phyloP scores from a whole-genome alignment of 2,888 invertebrate genomes.

The Acrobasis suavella region DNA sequence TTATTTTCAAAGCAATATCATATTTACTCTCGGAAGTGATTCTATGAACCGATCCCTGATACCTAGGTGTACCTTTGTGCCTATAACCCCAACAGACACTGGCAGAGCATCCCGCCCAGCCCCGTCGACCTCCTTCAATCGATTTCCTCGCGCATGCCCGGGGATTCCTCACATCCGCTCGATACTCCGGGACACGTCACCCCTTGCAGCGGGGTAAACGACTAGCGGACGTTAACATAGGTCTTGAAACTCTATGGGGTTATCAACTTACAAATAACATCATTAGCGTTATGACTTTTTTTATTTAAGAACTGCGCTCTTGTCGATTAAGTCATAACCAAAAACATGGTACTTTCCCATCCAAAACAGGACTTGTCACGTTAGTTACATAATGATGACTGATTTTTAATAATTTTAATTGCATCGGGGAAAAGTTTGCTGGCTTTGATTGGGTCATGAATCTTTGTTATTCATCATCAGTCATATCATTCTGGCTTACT shows the following conservation, averaged over 20 bases:
- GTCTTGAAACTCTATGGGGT: slow-evolving; percentile 47
- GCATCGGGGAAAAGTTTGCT: no score
- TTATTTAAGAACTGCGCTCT: background rate
- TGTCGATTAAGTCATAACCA: no score
- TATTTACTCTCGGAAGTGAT: no score
- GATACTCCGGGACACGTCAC: slow-evolving; percentile 59
- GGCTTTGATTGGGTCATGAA: no score
- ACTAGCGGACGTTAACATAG: slow-evolving; percentile 73
- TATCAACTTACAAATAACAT: background rate
- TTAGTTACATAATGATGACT: no score
- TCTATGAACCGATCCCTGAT: background rate
- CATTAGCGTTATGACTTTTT: background rate
- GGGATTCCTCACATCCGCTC: slow-evolving; percentile 42
- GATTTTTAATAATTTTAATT: no score
- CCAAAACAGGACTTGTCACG: no score
- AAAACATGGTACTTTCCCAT: no score
- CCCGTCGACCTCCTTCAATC: slow-evolving; percentile 36
- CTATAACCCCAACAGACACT: background rate
- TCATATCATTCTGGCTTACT: no score
- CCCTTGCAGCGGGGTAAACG: slow-evolving; percentile 60
- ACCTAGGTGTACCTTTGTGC: background rate
- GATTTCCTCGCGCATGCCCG: slow-evolving; percentile 54
- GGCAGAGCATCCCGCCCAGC: slow-evolving; percentile 2
- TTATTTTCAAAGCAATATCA: no score
- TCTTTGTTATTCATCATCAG: no score